Evolutionary conservation across 1,140 invertebrate species (phyloP), one percentile per base, ranked within the genome.

Genomic region (Thaumatotibia leucotreta): DNA sequence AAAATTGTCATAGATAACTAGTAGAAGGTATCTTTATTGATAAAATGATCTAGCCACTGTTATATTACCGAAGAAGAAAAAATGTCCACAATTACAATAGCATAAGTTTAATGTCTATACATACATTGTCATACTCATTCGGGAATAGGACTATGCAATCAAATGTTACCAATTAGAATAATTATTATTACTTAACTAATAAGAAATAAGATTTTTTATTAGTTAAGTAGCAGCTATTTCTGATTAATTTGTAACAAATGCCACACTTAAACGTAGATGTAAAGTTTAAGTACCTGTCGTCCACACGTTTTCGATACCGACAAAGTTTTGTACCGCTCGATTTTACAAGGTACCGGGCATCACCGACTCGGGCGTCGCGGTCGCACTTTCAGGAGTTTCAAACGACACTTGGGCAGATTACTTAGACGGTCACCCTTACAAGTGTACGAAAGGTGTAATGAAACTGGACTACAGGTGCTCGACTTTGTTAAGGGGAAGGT

Each of bases 321-420:
- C 52, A 58, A 58, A 58, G 52, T 58, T 58, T 58, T 58, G 23
- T 58, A 58, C 23, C 52, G 52, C 52, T 58, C 52, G 52, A 58
- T 58, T 58, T 58, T 58, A 58, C 52, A 58, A 58, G 52, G 23
- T 24, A 29, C 52, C 52, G 24, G 52, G 24, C 52, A 58, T 58
- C 52, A 27, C 27, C 24, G 52, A 24, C 23, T 27, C 52, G 52
- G 52, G 52, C 52, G 32, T 33, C 50, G 64, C 33, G 35, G 24
- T 54, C 24, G 33, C 54, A 66, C 45, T 62, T 66, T 62, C 33
- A 8, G 33, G 45, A 69, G 64, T 66, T 69, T 66, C 61, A 65
- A 69, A 66, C 61, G 68, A 69, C 68, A 66, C 64, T 69, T 63
- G 24, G 22, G 24, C 54, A 63, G 67, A 66, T 69, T 69, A 69